phyloP scores from a whole-genome alignment of 2,797 vertebrate genomes.

The Anabacerthia variegaticeps region DNA sequence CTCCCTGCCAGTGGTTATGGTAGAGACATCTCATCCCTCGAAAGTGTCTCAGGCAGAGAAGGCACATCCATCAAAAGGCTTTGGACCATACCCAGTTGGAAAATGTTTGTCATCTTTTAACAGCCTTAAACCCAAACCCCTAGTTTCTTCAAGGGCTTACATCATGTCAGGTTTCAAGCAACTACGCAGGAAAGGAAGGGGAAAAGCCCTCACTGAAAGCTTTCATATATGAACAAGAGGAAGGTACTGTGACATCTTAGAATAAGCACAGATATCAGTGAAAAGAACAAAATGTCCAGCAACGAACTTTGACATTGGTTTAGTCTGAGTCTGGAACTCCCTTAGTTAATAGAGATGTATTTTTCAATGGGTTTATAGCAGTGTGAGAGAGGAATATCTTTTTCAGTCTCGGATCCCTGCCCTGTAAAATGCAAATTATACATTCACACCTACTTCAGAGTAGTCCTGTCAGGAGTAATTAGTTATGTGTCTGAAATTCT shows the following conservation, averaged over 20 bases:
- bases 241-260: background rate
- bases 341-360: background rate
- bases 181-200: background rate
- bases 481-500: background rate
- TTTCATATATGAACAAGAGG: background rate
- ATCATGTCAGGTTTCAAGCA: background rate
- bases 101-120: background rate
- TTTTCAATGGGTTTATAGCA: background rate
- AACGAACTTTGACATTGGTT: background rate
- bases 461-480: constrained; percentile 27
- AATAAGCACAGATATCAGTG: background rate
- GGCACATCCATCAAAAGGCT: background rate
- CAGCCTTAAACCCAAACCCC: background rate
- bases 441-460: background rate
- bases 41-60: background rate
- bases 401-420: background rate
- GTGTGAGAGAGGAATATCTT: background rate
- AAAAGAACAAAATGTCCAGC: background rate
- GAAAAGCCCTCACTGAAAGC: background rate
- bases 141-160: background rate
- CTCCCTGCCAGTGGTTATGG: background rate
- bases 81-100: background rate
- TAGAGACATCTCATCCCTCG: accelerated
- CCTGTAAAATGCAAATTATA: constrained; percentile 11
- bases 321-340: background rate